These are phyloP conservation scores for Hypolimnas misippus DNA, from an alignment of 2,888 invertebrate genomes.

Conservation along the genomic window DNA sequence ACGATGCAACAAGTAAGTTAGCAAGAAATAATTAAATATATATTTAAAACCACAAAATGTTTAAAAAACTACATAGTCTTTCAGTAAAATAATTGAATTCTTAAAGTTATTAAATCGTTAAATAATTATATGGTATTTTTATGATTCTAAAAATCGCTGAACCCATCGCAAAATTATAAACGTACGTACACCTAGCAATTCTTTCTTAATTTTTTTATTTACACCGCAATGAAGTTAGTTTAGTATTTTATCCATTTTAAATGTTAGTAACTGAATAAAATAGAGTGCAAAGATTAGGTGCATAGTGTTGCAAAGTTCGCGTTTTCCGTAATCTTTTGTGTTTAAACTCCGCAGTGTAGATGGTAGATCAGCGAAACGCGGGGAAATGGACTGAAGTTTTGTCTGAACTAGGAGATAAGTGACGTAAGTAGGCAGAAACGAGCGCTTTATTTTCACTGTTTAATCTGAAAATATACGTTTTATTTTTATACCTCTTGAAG, in stretches of 20 bases:
- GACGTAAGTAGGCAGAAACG: conserved; percentile 10
- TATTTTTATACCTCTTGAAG: background rate
- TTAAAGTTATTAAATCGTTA: too few relatives aligned
- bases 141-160: too few relatives aligned
- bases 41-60: too few relatives aligned
- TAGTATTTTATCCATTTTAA: background rate
- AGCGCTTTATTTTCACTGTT: background rate
- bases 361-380: conserved; percentile 24
- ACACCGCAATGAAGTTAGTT: background rate
- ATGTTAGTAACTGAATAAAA: conserved; percentile 5
- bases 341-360: conserved; percentile 17
- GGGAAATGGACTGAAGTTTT: conserved; percentile 11
- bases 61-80: too few relatives aligned
- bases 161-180: too few relatives aligned
- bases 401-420: conserved; percentile 7
- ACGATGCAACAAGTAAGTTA: too few relatives aligned
- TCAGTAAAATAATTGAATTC: too few relatives aligned
- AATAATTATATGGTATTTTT: too few relatives aligned
- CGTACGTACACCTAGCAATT: too few relatives aligned
- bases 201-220: background rate
- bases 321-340: conserved; percentile 8
- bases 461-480: background rate
- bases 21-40: too few relatives aligned
- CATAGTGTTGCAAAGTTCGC: background rate
- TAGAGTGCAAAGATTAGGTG: conserved; percentile 3